Base-by-base conservation (phyloP, 2,797 vertebrate species). In the Mustela erminea region DNA sequence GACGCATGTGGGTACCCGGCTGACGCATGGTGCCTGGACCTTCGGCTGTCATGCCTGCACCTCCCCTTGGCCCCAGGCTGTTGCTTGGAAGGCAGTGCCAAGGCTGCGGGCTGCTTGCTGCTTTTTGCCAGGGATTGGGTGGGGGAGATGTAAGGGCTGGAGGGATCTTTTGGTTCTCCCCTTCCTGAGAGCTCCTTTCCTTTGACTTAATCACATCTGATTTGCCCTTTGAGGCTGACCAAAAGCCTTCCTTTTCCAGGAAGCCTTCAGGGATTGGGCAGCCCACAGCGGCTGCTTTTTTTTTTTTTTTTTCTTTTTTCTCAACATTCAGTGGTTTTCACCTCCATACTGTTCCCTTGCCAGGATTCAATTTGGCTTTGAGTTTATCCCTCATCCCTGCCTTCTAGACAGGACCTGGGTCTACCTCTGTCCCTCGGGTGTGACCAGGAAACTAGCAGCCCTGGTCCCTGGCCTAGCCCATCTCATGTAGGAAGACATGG, bases 221-320 rank as follows among this genome's bases (percentile, higher is more conserved):
- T 93, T 89, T 89, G 56, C 27, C 68, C 38, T 41, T 46, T 58
- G 82, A 60, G 68, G 77, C 21, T 85, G 58, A 78, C 29, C n/a
- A 25, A 82, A 64, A 72, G 81, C 81, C 38, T 75, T 15, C 43
- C 66, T 85, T 74, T 88, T 93, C 91, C 74, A 87, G 91, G 94
- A 94, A 94, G 93, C 10, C 86, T 75, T 80, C 11, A 4, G 74
- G 68, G 85, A 56, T 80, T 90, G 23, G 2, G 2, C 23, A 49
- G 66, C 17, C 35, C 11, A 17, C 5, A 12, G 46, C 5, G 25
- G 23, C 56, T 64, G 82, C 38, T 75, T 29, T 66, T 54, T 43
- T 23, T 43, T 23, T 43, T 46, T 29, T 52, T 52, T 52, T 15
- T 52, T 3, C 46, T 80, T 54, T 49, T 17, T 49, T 27, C 81